Evolutionary conservation across 1,140 invertebrate species (phyloP).

Genomic region (Microplitis demolitor): DNA sequence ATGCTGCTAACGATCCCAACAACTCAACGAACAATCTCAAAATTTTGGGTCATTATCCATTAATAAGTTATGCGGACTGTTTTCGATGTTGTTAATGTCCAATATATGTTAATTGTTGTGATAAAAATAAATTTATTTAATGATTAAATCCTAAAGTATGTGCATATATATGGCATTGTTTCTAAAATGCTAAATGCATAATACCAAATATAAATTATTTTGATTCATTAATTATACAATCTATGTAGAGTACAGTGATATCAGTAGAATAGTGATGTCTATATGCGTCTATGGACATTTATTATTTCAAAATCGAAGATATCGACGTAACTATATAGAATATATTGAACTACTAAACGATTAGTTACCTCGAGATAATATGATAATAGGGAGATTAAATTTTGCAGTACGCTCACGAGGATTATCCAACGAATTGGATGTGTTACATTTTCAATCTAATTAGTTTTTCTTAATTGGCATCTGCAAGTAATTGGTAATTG

Average conservation of each 20-base stretch:
- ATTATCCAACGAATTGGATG: slow-evolving; percentile 28
- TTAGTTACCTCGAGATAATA: slow-evolving; percentile 30
- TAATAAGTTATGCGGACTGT: no score
- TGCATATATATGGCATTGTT: no score
- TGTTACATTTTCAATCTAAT: slow-evolving; percentile 19
- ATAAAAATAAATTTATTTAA: no score
- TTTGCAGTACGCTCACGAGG: slow-evolving; percentile 24
- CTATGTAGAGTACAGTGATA: not conserved
- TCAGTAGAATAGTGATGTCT: not conserved
- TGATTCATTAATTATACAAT: not conserved
- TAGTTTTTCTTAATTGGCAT: slow-evolving; percentile 35
- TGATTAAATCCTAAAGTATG: no score
- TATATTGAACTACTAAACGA: slow-evolving; percentile 25
- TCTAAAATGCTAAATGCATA: no score
- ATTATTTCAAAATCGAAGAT: slow-evolving; percentile 7
- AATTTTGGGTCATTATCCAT: no score
- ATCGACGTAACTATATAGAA: slow-evolving; percentile 15
- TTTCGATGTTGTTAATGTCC: no score
- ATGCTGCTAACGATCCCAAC: no score
- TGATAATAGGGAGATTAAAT: slow-evolving; percentile 32
- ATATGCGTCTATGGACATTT: not conserved
- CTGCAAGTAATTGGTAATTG: slow-evolving; percentile 32
- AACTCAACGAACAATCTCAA: no score
- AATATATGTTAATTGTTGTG: no score
- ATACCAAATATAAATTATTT: not conserved